Base-by-base conservation (phyloP, 2,113 vertebrate species). In the Pelmatolapia mariae region DNA sequence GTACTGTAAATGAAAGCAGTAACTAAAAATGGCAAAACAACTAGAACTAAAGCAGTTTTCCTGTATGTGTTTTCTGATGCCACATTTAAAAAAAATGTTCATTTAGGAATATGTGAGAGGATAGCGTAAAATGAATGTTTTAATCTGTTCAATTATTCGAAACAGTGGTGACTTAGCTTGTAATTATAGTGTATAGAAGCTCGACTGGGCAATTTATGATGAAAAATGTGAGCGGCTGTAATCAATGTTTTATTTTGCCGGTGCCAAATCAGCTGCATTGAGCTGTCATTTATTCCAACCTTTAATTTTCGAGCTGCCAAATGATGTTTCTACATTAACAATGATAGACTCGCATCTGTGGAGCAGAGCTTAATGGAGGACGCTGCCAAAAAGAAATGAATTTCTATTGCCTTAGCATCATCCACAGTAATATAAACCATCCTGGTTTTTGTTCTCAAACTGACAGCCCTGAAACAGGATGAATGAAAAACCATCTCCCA, bases 381-480 rank as follows among this genome's bases (percentile, higher is more conserved):
- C 16, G n/a, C 84, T 87, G 82, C 78, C 80, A 79, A 86, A 90
- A 85, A 82, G 26, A 86, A 86, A 92, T 86, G 78, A 47, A 87
- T 93, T 90, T 71, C 36, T 26, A 18, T 29, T 68, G 56, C 66
- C 78, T 73, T 79, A 18, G 56, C 45, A 81, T 83, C 76, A 73
- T 26, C 57, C 83, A 6, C 63, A 4, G 79, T 82, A 83, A 89
- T 85, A 80, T 26, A 84, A 92, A 13, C 81, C 33, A 8, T 89
- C 83, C 81, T 22, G 84, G 31, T 82, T 81, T 87, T 66, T 78
- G 79, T 91, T 63, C 82, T 89, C 54, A 88, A 38, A 61, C 43
- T 91, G 93, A 94, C 89, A 87, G 85, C 89, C 80, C 87, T 82
- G 81, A 61, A 66, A 86, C 82, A 19, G 83, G 66, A 86, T 90